A percentile compares a stretch with the other conserved stretches of the same genome.
Conservation (phyloP, 2,888 invertebrate species). For the Podabrus alpinus region DNA sequence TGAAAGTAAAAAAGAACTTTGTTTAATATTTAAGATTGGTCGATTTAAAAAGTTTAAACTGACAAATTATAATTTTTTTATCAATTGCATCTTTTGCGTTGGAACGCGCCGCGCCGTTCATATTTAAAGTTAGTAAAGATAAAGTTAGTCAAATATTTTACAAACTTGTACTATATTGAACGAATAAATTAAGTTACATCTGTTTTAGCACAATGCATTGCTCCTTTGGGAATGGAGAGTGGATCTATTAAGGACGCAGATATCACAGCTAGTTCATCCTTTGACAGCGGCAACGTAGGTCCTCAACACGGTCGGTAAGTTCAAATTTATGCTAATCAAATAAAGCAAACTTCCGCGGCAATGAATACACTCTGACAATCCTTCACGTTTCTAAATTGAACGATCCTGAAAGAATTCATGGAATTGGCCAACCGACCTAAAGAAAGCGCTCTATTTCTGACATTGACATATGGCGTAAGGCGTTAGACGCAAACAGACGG, state of each 20-base stretch:
- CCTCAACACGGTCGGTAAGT: constrained; percentile 83
- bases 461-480: constrained; percentile 47
- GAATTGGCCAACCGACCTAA: constrained; percentile 45
- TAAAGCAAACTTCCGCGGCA: constrained; percentile 38
- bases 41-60: background rate
- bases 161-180: background rate
- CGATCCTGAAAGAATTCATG: constrained; percentile 43
- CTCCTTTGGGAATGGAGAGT: constrained; percentile 85
- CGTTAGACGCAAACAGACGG: constrained; percentile 46
- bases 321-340: constrained; percentile 46
- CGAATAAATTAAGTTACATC: constrained; percentile 10
- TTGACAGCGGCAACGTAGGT: constrained; percentile 83
- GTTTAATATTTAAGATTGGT: background rate
- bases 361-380: constrained; percentile 38
- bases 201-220: constrained; percentile 78
- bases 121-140: background rate
- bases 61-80: background rate
- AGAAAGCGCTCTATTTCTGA: constrained; percentile 42
- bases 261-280: constrained; percentile 83
- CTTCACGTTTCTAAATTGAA: constrained; percentile 45
- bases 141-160: background rate
- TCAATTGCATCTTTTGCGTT: background rate
- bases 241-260: constrained; percentile 80
- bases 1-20: background rate
- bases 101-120: background rate